These are phyloP conservation scores for Triplophysa tibetana DNA, from an alignment of 2,113 vertebrate genomes.

Conservation along the genomic window DNA sequence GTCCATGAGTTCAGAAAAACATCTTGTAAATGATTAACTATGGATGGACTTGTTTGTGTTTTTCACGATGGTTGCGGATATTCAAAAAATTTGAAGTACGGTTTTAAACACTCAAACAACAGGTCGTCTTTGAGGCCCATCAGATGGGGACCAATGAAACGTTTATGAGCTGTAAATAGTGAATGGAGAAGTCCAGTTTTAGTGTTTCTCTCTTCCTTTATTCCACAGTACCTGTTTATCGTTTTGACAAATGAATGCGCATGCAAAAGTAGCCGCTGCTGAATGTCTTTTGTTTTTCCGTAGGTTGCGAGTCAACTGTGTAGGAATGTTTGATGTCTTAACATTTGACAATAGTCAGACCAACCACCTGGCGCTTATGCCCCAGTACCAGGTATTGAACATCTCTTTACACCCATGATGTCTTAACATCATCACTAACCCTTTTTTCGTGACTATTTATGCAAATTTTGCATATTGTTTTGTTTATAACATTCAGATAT, in stretches of 20 bases:
- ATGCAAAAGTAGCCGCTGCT: neutral
- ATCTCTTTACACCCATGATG: neutral
- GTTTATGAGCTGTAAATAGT: neutral
- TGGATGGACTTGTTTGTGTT: neutral
- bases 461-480: neutral
- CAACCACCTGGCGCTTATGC: constrained; percentile 97
- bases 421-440: neutral
- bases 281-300: constrained; percentile 26
- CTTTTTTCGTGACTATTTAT: neutral
- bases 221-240: neutral
- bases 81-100: neutral
- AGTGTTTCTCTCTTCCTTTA: constrained; percentile 41
- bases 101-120: neutral
- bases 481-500: neutral
- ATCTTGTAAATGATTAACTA: no score
- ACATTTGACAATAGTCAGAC: constrained; percentile 99
- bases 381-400: constrained; percentile 92
- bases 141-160: neutral
- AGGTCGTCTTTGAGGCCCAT: neutral
- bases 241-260: neutral
- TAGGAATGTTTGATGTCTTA: constrained; percentile 96
- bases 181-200: constrained; percentile 46
- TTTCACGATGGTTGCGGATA: neutral
- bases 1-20: constrained; percentile 4
- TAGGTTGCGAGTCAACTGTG: constrained; percentile 97